Conservation (phyloP, 2,888 invertebrate species). For the Protophormia terraenovae region DNA sequence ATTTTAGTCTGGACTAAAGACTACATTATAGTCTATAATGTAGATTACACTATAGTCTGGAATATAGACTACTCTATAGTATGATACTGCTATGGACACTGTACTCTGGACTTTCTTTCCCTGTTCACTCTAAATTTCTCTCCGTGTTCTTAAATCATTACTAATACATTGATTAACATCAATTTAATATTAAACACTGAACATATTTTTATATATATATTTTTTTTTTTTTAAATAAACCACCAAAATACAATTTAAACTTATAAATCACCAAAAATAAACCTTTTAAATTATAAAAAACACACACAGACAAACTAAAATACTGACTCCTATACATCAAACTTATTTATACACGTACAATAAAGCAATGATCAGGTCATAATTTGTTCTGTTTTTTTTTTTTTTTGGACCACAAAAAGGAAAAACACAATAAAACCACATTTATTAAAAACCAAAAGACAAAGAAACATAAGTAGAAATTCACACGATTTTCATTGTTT, state of each 20-base stretch:
- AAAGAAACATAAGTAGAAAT: constrained; percentile 48
- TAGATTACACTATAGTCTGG: no score
- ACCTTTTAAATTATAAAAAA: constrained; percentile 37
- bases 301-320: background rate
- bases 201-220: constrained; percentile 14
- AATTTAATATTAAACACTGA: constrained; percentile 57
- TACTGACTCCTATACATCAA: constrained; percentile 40
- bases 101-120: background rate
- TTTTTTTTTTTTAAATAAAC: constrained; percentile 8
- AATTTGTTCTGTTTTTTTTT: no score
- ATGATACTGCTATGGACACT: no score
- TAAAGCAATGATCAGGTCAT: constrained; percentile 30
- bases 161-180: constrained; percentile 63
- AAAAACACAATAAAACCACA: constrained; percentile 31
- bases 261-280: constrained; percentile 53
- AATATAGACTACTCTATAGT: background rate
- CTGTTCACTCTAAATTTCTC: constrained; percentile 9
- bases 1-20: background rate
- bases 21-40: no score
- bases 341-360: background rate
- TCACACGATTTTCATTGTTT: constrained; percentile 59
- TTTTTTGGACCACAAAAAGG: background rate
- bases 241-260: constrained; percentile 31
- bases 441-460: constrained; percentile 32
- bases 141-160: constrained; percentile 39